A percentile compares a stretch with the other conserved stretches of the same genome.
Conservation (phyloP, 92 coral and sea anemone genomes). For the Zoanthus sansibaricus region DNA sequence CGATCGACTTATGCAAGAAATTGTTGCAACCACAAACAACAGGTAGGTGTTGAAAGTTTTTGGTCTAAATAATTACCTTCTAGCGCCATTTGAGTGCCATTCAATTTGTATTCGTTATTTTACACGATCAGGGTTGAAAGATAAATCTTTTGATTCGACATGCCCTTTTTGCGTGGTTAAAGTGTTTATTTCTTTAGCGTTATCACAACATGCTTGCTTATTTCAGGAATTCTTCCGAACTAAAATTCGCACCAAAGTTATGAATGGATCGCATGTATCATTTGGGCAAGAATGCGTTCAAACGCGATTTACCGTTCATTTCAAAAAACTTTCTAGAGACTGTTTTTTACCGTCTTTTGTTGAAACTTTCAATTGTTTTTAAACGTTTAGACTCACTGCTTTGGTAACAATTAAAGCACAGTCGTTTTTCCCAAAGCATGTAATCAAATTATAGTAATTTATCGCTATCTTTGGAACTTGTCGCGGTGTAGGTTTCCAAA, state of each 20-base stretch:
- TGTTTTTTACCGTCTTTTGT: neutral
- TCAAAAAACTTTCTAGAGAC: neutral
- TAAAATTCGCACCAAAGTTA: constrained; percentile 13
- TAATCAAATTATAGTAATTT: constrained; percentile 17
- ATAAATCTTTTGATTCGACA: constrained; percentile 19
- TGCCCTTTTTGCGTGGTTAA: constrained; percentile 16
- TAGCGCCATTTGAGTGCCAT: constrained; percentile 28
- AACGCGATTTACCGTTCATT: neutral
- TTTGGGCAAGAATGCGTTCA: constrained; percentile 24
- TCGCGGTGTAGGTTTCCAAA: neutral
- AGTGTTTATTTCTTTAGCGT: neutral
- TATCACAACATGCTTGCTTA: neutral
- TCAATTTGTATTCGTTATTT: constrained; percentile 18
- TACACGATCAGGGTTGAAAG: constrained; percentile 35
- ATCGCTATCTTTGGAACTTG: constrained; percentile 27
- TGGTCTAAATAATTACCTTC: neutral
- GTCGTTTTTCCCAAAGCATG: constrained; percentile 2
- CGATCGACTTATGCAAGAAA: constrained; percentile 95
- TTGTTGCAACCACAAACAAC: constrained; percentile 95
- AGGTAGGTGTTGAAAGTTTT: constrained; percentile 68
- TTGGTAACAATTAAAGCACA: neutral
- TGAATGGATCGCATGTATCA: constrained; percentile 46
- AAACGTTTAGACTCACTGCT: neutral
- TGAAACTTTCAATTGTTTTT: neutral
- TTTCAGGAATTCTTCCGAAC: constrained; percentile 39